These are phyloP conservation scores for Marisa cornuarietis DNA, from an alignment of 1,140 invertebrate species.

Conservation along the genomic window DNA sequence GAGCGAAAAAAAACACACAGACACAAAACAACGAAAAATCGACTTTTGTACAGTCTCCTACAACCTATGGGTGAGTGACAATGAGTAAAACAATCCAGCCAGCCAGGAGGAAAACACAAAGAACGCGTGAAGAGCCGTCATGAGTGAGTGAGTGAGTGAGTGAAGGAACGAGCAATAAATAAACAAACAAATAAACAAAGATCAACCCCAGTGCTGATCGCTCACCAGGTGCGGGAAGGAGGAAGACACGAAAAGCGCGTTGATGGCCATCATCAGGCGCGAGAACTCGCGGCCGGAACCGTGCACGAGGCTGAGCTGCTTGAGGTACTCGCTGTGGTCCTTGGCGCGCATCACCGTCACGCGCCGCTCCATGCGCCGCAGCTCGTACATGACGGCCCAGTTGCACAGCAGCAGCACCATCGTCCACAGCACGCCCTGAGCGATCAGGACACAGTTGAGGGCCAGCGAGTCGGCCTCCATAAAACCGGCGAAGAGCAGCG, in stretches of 20 bases:
- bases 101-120: no score
- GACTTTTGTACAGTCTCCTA: no score
- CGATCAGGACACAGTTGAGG: constrained; percentile 2
- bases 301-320: constrained; percentile 26
- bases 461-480: constrained; percentile 15
- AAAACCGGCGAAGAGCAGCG: constrained; percentile 13
- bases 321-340: constrained; percentile 21
- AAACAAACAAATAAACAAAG: not conserved
- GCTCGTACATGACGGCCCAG: constrained; percentile 23
- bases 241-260: constrained; percentile 14
- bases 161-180: not conserved
- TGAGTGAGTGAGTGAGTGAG: not conserved
- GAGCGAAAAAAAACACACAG: no score
- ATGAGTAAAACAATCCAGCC: no score
- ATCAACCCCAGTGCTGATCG: not conserved
- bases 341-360: constrained; percentile 21
- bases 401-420: constrained; percentile 19
- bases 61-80: no score
- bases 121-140: no score
- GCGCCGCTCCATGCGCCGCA: constrained; percentile 17
- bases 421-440: constrained; percentile 15
- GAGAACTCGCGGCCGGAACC: constrained; percentile 20
- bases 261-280: constrained; percentile 23
- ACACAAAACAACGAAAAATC: no score
- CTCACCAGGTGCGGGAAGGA: constrained; percentile 20